Base-by-base conservation (phyloP, 2,113 vertebrate genomes). In the Xenus cinereus region DNA sequence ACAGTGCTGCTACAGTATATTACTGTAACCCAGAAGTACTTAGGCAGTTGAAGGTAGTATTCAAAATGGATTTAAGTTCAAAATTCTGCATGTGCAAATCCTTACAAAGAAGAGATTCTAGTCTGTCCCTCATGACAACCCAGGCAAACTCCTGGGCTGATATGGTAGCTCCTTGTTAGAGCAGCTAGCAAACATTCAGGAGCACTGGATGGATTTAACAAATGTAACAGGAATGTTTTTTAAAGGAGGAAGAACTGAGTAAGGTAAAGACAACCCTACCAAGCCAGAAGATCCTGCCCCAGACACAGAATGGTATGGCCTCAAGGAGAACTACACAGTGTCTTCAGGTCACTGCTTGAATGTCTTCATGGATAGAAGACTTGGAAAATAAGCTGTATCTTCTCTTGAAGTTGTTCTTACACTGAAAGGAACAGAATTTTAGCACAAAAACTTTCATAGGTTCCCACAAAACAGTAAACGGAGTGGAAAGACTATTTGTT, bases 141-240 rank as follows among this genome's bases (percentile, higher is more conserved):
- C 14, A 43, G 14, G 28, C 21, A 71, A 95, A 63, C 13, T 77
- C 17, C 14, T 62, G 19, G 11, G 9, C 0, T 0, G 20, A 23
- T 18, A 54, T 20, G 73, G 5, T 41, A 28, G 8, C 4, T 89
- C 27, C 12, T 45, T 67, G 17, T 50, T 86, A 57, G 37, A 81
- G 50, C 17, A 81, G 10, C 37, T 87, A 37, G 51, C 64, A 77
- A 60, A 69, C 0, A 1, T 23, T 28, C 41, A 78, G 46, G 23
- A 74, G n/a, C 20, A 30, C 9, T 2, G 2, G 12, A 27, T 62
- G 6, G 10, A 6, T 62, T 89, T 77, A 62, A 63, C 3, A 77
- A 50, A 79, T 6, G 3, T 7, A 45, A 35, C 4, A 1, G 21
- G 2, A 8, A 12, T 26, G 2, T 1, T 54, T 53, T 72, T 45